phyloP scores from a whole-genome alignment of 2,888 invertebrate genomes.

The Drosophila conformis region DNA sequence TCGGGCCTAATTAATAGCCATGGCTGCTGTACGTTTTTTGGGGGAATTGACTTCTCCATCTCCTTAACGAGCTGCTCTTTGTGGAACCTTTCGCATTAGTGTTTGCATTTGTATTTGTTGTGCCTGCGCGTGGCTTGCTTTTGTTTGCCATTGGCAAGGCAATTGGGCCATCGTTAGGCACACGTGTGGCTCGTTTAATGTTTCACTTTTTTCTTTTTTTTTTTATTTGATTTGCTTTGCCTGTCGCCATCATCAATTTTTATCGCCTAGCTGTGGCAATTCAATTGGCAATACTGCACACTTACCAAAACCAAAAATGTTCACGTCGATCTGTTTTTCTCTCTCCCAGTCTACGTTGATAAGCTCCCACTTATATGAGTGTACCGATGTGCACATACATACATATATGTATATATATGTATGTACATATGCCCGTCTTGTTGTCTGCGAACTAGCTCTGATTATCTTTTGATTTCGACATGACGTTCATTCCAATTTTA shows the following conservation, averaged over 20 bases:
- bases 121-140: slow-evolving; percentile 51
- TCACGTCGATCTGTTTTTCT: not conserved
- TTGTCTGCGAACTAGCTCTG: not conserved
- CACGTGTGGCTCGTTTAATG: slow-evolving; percentile 77
- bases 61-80: slow-evolving; percentile 35
- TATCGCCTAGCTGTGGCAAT: slow-evolving; percentile 57
- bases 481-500: slow-evolving; percentile 10
- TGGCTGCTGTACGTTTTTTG: slow-evolving; percentile 10
- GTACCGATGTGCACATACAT: slow-evolving; percentile 10
- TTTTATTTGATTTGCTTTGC: slow-evolving; percentile 60
- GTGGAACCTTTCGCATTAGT: slow-evolving; percentile 25
- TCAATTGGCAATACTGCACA: slow-evolving; percentile 55
- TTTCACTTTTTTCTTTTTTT: slow-evolving; percentile 34
- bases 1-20: slow-evolving; percentile 38
- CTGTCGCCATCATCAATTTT: slow-evolving; percentile 63
- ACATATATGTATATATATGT: not conserved
- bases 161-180: slow-evolving; percentile 76
- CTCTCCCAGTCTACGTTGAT: slow-evolving; percentile 17
- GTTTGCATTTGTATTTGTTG: slow-evolving; percentile 2
- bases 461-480: slow-evolving; percentile 19
- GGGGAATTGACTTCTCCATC: not conserved
- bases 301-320: slow-evolving; percentile 26
- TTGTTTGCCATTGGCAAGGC: slow-evolving; percentile 55
- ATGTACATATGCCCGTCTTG: slow-evolving; percentile 6
- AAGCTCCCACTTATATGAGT: not conserved